Conservation (phyloP, 2,797 vertebrate genomes). For the Amblyraja radiata region DNA sequence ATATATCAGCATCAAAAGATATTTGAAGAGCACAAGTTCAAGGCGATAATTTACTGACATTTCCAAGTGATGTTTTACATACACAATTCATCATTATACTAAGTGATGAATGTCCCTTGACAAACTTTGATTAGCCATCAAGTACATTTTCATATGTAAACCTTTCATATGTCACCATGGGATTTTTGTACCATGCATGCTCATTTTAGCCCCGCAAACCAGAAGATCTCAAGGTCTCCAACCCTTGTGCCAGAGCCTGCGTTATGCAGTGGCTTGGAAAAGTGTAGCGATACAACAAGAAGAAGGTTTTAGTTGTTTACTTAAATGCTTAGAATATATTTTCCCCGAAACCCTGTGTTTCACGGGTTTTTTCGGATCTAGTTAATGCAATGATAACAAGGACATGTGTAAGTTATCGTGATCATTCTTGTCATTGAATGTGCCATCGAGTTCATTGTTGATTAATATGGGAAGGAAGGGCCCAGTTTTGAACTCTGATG, state of each 20-base stretch:
- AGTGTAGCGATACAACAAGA: too few relatives aligned
- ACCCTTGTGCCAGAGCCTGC: too few relatives aligned
- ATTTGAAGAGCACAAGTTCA: not conserved
- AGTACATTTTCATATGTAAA: not conserved
- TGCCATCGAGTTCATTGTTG: not conserved
- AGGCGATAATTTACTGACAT: slow-evolving; percentile 3
- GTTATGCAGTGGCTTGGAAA: too few relatives aligned
- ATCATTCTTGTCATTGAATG: not conserved
- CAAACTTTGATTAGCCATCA: slow-evolving; percentile 24
- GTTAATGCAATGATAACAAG: not conserved
- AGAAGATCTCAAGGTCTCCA: too few relatives aligned
- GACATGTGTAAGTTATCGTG: not conserved
- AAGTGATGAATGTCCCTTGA: not conserved
- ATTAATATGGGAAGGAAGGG: not conserved
- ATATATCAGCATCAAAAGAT: not conserved
- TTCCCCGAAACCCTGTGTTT: not conserved
- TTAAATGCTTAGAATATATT: not conserved
- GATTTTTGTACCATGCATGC: not conserved
- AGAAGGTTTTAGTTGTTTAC: not conserved
- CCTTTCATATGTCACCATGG: not conserved
- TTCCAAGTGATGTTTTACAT: slow-evolving; percentile 1
- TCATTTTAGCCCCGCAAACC: too few relatives aligned
- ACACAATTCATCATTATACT: not conserved
- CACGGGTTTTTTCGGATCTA: not conserved
- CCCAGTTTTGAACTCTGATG: not conserved